Base-by-base conservation (phyloP, 2,113 vertebrate species). In the Chaetura pelagica region DNA sequence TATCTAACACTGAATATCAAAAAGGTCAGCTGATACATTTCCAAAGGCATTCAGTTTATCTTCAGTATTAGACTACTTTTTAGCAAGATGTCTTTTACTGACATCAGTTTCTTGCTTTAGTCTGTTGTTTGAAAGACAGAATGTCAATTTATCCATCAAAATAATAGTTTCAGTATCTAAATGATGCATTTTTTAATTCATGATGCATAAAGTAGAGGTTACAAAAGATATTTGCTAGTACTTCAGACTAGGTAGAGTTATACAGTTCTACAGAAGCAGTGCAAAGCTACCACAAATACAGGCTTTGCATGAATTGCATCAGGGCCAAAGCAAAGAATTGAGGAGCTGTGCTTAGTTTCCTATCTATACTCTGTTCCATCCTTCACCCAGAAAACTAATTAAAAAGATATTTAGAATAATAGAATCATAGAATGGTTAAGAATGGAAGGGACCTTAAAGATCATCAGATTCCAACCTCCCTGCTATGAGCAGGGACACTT, bases 1-100 rank as follows among this genome's bases (percentile, higher is more conserved):
- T 88, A 38, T 77, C 64, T 52, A 86, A 75, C 64, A 35, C 0
- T 71, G 82, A 94, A 51, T 80, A 95, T 86, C 51, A 74, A 66
- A 90, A 96, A 95, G 72, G 87, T 90, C 91, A 87, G 46, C 20
- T 72, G 62, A 89, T 73, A 49, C 9, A 20, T 73, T 87, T 93
- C 62, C 54, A 87, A 89, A 93, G 54, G 10, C 52, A 77, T 72
- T 87, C 7, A 49, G 18, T 92, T 78, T 51, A 42, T 71, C 29
- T 77, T 59, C 42, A n/a, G 12, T 76, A 63, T 91, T 58, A 80
- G 51, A n/a, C 10, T 62, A 77, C 48, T 32, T 95, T 71, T 81
- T 29, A 88, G 46, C 32, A 66, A 63, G 58, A 24, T 52, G 12
- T 38, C 77, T 18, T 72, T 64, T 73, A 74, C 24, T 80, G n/a